phyloP scores from a whole-genome alignment of 2,888 invertebrate genomes.

The Didymodactylos carnosus region DNA sequence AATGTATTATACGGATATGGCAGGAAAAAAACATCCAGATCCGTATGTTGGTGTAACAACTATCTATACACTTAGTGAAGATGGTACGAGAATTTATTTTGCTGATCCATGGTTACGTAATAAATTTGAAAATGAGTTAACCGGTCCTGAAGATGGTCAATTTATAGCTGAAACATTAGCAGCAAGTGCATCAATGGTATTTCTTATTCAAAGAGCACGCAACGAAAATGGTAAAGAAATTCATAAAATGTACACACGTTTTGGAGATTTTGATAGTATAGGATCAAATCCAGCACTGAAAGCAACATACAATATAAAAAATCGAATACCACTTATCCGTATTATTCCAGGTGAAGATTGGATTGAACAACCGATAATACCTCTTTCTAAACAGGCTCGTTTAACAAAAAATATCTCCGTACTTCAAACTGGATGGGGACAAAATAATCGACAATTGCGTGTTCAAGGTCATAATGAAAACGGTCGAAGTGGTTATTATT shows the following conservation, averaged over 20 bases:
- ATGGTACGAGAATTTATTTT: not conserved
- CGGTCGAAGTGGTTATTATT: not conserved
- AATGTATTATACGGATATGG: slow-evolving; percentile 1
- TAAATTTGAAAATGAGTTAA: not conserved
- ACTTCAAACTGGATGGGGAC: not conserved
- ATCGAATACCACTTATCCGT: not conserved
- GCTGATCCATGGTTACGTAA: not conserved
- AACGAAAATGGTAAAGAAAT: not conserved
- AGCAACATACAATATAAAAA: not conserved
- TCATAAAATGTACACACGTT: not conserved
- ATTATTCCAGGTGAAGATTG: not conserved
- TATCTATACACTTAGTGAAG: not conserved
- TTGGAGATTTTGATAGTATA: not conserved
- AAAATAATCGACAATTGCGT: not conserved
- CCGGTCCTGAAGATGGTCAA: not conserved
- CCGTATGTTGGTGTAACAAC: not conserved
- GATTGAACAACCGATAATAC: not conserved
- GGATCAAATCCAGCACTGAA: not conserved
- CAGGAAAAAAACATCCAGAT: not conserved
- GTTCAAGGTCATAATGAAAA: not conserved
- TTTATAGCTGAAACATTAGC: not conserved
- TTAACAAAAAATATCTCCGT: not conserved
- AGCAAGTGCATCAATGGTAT: not conserved
- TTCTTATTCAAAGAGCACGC: not conserved
- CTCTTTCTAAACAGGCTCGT: not conserved